These are phyloP conservation scores for Himalopsyche tibetana DNA, from an alignment of 2,888 invertebrate species.

Conservation along the genomic window DNA sequence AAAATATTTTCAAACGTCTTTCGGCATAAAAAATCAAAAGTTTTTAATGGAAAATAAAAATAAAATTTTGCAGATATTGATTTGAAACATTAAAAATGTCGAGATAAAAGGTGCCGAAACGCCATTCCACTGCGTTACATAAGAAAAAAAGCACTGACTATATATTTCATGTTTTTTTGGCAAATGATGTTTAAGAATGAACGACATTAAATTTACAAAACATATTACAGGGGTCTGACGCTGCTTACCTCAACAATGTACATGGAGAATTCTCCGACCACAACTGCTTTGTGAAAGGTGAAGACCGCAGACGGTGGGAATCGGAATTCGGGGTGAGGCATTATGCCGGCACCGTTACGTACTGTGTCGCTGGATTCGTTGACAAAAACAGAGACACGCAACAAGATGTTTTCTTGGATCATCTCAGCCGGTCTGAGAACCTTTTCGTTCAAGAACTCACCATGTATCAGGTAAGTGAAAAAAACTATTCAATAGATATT, in stretches of 20 bases:
- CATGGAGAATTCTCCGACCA: slow-evolving; percentile 92
- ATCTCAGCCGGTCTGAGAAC: slow-evolving; percentile 89
- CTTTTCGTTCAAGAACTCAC: slow-evolving; percentile 88
- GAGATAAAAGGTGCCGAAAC: no score
- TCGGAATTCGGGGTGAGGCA: slow-evolving; percentile 92
- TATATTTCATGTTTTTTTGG: no score
- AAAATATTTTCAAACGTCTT: no score
- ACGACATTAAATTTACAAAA: no score
- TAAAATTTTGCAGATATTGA: no score
- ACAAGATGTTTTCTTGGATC: slow-evolving; percentile 94
- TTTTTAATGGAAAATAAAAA: no score
- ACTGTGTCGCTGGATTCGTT: slow-evolving; percentile 87
- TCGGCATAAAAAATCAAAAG: no score
- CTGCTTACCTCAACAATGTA: slow-evolving; percentile 90
- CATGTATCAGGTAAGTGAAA: slow-evolving; percentile 69
- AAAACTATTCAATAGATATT: neutral
- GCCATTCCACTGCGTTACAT: no score
- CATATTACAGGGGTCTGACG: slow-evolving; percentile 84
- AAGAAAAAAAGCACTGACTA: no score
- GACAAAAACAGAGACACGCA: slow-evolving; percentile 96
- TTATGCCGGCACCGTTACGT: slow-evolving; percentile 93
- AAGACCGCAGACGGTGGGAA: slow-evolving; percentile 92
- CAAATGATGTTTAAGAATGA: no score
- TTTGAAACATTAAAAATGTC: no score
- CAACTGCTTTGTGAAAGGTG: slow-evolving; percentile 89